These are phyloP conservation scores for Ornithoptera priamus DNA, from an alignment of 2,888 invertebrate genomes.

Conservation along the genomic window DNA sequence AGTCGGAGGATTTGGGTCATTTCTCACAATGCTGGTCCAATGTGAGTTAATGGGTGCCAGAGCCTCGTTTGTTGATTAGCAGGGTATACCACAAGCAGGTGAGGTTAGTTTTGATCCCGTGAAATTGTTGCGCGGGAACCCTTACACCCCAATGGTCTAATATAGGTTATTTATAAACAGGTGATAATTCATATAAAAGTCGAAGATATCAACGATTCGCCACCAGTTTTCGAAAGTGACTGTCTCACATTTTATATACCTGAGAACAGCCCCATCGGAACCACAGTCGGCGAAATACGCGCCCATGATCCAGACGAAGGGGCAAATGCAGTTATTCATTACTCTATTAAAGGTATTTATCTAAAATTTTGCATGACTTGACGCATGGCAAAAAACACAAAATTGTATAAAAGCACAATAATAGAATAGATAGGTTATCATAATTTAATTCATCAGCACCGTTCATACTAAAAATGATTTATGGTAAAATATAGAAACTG, in stretches of 20 bases:
- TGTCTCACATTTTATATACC: slow-evolving; percentile 93
- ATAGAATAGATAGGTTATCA: background rate
- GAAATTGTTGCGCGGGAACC: too few species aligned
- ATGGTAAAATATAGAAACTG: background rate
- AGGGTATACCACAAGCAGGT: too few species aligned
- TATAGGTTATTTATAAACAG: slow-evolving; percentile 44
- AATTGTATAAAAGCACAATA: background rate
- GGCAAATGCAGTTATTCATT: slow-evolving; percentile 93
- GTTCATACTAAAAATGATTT: background rate
- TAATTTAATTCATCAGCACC: background rate
- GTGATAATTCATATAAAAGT: slow-evolving; percentile 89
- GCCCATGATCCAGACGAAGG: slow-evolving; percentile 97
- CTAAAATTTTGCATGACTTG: background rate
- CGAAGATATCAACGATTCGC: slow-evolving; percentile 94
- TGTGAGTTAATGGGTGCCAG: too few species aligned
- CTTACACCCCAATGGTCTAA: background rate
- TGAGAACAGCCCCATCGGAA: slow-evolving; percentile 98
- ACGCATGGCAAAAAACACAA: too few species aligned
- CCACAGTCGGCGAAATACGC: slow-evolving; percentile 93
- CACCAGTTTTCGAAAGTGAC: slow-evolving; percentile 93
- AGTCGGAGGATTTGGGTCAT: too few species aligned
- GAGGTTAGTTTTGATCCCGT: too few species aligned
- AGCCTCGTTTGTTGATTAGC: too few species aligned
- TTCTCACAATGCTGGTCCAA: too few species aligned
- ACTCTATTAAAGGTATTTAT: slow-evolving; percentile 90